A percentile compares a stretch with the other conserved stretches of the same genome.
These are phyloP conservation scores for Mactromeris polynyma DNA, from an alignment of 2,888 invertebrate genomes.

Conservation along the genomic window DNA sequence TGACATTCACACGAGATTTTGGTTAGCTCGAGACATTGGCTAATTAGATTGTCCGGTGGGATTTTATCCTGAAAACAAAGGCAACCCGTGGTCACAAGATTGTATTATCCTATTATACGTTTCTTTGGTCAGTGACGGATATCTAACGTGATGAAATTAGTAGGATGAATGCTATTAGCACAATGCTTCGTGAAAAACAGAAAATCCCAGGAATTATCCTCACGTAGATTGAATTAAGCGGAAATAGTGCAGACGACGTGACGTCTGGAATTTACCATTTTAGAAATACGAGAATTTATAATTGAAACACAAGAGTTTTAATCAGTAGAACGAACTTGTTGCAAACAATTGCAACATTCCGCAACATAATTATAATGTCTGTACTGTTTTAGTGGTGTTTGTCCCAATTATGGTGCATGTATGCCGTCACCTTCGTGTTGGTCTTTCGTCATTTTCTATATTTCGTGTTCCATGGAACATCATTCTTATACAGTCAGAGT, in stretches of 20 bases:
- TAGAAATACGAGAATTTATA: background rate
- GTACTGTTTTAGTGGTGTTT: too few relatives aligned
- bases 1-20: conserved; percentile 13
- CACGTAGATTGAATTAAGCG: background rate
- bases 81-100: background rate
- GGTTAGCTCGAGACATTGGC: background rate
- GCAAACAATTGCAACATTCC: background rate
- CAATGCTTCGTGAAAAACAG: background rate
- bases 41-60: conserved; percentile 7
- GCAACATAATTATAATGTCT: background rate
- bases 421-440: too few relatives aligned
- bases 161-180: conserved; percentile 12
- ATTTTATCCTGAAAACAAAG: background rate
- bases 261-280: background rate
- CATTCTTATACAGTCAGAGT: too few relatives aligned
- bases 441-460: too few relatives aligned
- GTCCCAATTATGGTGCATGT: too few relatives aligned
- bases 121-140: conserved; percentile 20
- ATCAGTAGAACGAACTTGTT: background rate
- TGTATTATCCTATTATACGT: background rate
- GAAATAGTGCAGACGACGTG: background rate
- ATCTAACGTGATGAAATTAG: background rate
- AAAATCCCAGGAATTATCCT: background rate
- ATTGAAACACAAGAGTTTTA: background rate
- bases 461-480: too few relatives aligned